These are phyloP conservation scores for Drosophila navojoa DNA, from an alignment of 1,140 invertebrate species.

Conservation along the genomic window DNA sequence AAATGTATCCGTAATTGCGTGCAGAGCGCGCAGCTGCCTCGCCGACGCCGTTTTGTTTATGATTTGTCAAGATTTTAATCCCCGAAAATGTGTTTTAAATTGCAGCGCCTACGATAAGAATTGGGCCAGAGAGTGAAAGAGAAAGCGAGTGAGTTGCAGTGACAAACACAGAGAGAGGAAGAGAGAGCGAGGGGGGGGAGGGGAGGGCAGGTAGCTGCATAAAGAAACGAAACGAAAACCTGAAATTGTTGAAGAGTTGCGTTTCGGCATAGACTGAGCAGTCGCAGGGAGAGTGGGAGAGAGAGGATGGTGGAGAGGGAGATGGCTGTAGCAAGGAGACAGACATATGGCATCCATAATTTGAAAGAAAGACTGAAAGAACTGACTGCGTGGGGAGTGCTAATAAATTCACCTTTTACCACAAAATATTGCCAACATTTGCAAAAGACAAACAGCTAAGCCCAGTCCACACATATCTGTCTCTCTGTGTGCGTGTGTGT, in stretches of 20 bases:
- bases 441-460: constrained; percentile 71
- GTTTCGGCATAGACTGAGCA: neutral
- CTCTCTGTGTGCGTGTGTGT: neutral
- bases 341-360: constrained; percentile 45
- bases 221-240: constrained; percentile 9
- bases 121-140: neutral
- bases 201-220: constrained; percentile 11
- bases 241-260: constrained; percentile 33
- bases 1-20: constrained; percentile 60
- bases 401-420: constrained; percentile 80
- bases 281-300: neutral
- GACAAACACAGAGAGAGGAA: neutral
- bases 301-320: neutral
- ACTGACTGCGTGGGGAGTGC: constrained; percentile 40
- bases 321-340: neutral
- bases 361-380: constrained; percentile 34
- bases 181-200: neutral
- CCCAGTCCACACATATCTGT: constrained; percentile 4
- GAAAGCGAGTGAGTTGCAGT: neutral
- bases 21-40: constrained; percentile 39
- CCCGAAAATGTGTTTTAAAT: constrained; percentile 70
- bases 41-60: constrained; percentile 63
- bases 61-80: constrained; percentile 71
- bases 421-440: constrained; percentile 79
- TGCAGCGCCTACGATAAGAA: constrained; percentile 52